Percentiles rank a stretch among this genome's conserved stretches.
Conservation (phyloP, 2,113 vertebrate species). For the Herpailurus yagouaroundi region DNA sequence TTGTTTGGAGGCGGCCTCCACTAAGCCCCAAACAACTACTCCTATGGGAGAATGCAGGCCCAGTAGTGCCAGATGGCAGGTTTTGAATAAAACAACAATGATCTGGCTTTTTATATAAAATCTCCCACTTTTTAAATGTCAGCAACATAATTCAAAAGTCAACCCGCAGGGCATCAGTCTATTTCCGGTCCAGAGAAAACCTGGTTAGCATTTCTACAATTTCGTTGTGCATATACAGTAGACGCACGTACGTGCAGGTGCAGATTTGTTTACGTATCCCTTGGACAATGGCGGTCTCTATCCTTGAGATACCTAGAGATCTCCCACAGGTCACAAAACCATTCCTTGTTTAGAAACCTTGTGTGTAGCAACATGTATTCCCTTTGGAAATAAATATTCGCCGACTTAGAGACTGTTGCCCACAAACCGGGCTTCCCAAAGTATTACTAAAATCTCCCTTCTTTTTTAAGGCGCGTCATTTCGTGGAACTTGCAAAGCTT, state of each 20-base stretch:
- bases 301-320: background rate
- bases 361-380: background rate
- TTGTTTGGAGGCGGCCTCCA: background rate
- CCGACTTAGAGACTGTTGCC: background rate
- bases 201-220: background rate
- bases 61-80: background rate
- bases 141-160: conserved; percentile 15
- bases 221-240: background rate
- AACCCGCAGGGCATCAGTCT: background rate
- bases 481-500: background rate
- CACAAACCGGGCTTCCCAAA: background rate
- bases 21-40: background rate
- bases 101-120: background rate
- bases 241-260: background rate
- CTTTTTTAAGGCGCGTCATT: conserved; percentile 12
- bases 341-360: background rate
- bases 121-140: conserved; percentile 21
- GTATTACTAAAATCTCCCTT: background rate
- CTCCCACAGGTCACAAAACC: background rate
- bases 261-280: background rate
- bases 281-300: background rate
- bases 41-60: background rate
- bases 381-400: background rate
- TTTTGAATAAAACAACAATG: conserved; percentile 12
- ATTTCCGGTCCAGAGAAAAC: background rate